Evolutionary conservation across 1,140 invertebrate genomes (phyloP).

Genomic region (Steinernema khuongi): DNA sequence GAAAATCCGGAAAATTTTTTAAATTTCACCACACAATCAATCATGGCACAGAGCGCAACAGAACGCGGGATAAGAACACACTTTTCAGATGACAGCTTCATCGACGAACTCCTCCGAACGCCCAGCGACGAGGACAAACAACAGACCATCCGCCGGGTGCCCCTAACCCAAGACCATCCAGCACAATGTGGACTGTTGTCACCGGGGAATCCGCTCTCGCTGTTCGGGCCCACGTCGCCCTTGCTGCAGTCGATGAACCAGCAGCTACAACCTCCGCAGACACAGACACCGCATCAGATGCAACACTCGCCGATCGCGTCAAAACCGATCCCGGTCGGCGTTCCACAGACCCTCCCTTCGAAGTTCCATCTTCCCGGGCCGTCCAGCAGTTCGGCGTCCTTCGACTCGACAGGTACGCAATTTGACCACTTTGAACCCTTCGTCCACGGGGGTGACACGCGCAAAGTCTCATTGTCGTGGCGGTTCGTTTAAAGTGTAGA

Average conservation of each 20-base stretch:
- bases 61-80: background rate
- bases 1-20: conserved; percentile 7
- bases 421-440: background rate
- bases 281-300: background rate
- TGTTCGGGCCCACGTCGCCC: background rate
- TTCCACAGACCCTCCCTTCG: background rate
- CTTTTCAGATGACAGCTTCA: background rate
- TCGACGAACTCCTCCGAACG: background rate
- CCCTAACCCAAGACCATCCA: background rate
- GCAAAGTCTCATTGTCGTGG: no score
- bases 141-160: background rate
- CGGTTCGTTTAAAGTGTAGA: background rate
- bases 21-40: background rate
- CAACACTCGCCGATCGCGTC: background rate
- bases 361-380: conserved; percentile 11
- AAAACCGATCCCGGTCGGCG: background rate
- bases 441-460: no score
- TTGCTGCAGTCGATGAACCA: background rate
- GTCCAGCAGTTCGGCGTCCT: background rate
- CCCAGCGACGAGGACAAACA: background rate
- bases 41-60: background rate
- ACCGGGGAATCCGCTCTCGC: background rate
- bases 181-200: background rate
- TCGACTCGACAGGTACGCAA: background rate
- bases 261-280: background rate